These are phyloP conservation scores for Tipula helvola DNA, from an alignment of 2,888 invertebrate species.

Conservation along the genomic window DNA sequence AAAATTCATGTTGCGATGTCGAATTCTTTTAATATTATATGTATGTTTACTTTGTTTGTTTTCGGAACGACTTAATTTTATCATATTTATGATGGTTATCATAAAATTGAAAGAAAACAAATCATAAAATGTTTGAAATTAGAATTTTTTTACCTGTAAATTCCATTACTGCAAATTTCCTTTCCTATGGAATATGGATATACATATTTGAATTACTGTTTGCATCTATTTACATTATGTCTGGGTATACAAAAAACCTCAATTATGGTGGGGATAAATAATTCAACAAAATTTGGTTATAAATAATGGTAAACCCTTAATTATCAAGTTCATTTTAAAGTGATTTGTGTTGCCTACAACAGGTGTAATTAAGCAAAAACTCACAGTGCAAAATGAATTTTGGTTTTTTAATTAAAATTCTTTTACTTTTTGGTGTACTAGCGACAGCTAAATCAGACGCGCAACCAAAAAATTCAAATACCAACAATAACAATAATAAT, in stretches of 20 bases:
- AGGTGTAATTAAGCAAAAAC: not conserved
- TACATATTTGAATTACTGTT: not conserved
- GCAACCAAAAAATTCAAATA: not conserved
- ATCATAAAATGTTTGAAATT: not conserved
- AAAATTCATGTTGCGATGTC: not conserved
- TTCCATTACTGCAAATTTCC: not conserved
- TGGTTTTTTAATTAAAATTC: not conserved
- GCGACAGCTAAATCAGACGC: not conserved
- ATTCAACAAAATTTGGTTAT: not conserved
- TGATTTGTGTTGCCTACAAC: not conserved
- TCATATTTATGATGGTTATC: not conserved
- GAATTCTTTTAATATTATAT: not conserved
- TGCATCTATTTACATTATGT: not conserved
- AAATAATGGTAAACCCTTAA: not conserved
- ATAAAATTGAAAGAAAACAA: not conserved
- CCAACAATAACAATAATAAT: not conserved
- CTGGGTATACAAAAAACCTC: not conserved
- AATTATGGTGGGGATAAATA: not conserved
- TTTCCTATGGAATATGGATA: not conserved
- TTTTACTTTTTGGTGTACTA: not conserved
- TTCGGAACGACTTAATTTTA: not conserved
- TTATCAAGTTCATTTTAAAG: not conserved
- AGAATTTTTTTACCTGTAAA: not conserved
- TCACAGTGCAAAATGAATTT: not conserved
- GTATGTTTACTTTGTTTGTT: not conserved